phyloP scores from a whole-genome alignment of 92 coral and sea anemone species.

The Galaxea fascicularis region DNA sequence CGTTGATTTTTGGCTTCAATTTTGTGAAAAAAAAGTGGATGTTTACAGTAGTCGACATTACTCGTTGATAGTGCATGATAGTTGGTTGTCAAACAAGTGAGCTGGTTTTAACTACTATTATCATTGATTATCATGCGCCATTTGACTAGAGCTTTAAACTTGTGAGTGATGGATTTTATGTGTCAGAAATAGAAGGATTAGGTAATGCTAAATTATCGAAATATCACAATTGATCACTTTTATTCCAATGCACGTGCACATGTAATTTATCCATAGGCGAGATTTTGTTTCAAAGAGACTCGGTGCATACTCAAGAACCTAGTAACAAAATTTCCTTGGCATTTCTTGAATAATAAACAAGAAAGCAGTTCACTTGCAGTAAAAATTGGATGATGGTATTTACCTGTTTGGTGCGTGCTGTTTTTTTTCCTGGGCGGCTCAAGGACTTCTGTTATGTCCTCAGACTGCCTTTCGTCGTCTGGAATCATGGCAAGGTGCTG shows the following conservation, averaged over 20 bases:
- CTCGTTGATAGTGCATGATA: too few relatives aligned
- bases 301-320: neutral
- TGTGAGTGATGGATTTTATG: neutral
- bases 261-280: slow-evolving; percentile 3
- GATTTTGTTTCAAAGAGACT: slow-evolving; percentile 5
- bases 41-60: too few relatives aligned
- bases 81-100: too few relatives aligned
- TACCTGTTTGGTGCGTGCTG: slow-evolving; percentile 2
- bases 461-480: neutral
- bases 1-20: too few relatives aligned
- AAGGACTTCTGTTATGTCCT: neutral
- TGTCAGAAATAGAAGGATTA: neutral
- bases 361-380: slow-evolving; percentile 4
- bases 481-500: slow-evolving; percentile 13
- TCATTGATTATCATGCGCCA: too few relatives aligned
- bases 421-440: slow-evolving; percentile 9
- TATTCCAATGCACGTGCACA: slow-evolving; percentile 4
- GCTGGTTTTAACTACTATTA: neutral
- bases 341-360: neutral
- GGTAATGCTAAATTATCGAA: neutral
- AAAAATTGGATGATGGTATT: neutral
- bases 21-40: too few relatives aligned
- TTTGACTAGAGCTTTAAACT: neutral
- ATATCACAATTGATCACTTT: neutral
- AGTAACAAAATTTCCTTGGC: neutral